Evolutionary conservation across 2,797 vertebrate genomes (phyloP), one percentile per base, ranked within the genome.

Genomic region (Brachymystax lenok): DNA sequence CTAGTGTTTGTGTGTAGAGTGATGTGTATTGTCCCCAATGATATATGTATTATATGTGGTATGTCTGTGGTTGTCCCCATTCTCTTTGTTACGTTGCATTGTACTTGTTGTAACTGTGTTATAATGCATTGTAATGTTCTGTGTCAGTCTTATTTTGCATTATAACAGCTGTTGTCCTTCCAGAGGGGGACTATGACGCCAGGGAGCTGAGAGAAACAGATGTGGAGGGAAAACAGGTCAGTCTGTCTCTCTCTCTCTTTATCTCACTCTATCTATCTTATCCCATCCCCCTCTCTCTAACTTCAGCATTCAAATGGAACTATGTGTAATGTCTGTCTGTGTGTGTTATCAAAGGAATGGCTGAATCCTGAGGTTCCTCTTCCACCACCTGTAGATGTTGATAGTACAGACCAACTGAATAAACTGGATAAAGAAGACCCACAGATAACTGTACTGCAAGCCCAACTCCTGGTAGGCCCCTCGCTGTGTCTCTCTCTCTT

Each of bases 391-490:
- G 82, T 69, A 79, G 91, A 85, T 28, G 80, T 77, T 66, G 87
- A 88, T 54, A 77, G 40, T 85, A 92, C 89, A 69, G 87, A 94
- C 3, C 90, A 95, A 61, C 86, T 97, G 69, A 94, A 95, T 87
- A 95, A 92, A 77, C 86, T 97, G 71, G 92, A 92, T 73, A 92
- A 94, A 83, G 96, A 95, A 85, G 95, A 92, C 80, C 89, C 95
- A 83, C 95, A 96, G 63, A 96, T 97, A 78, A 89, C 93, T 76
- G 85, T 92, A n/a, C 90, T 97, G 77, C 95, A 97, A 84, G 95
- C 94, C 0, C 94, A 95, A 83, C 89, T 97, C 80, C 95, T 97
- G 96, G 96, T 98, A 82, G 70, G n/a, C 75, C 80, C 82, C 75
- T 52, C 12, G 3, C 6, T 67, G 17, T 59, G 30, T 28, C 5